phyloP scores from a whole-genome alignment of 2,113 vertebrate genomes.

The Axis porcinus region DNA sequence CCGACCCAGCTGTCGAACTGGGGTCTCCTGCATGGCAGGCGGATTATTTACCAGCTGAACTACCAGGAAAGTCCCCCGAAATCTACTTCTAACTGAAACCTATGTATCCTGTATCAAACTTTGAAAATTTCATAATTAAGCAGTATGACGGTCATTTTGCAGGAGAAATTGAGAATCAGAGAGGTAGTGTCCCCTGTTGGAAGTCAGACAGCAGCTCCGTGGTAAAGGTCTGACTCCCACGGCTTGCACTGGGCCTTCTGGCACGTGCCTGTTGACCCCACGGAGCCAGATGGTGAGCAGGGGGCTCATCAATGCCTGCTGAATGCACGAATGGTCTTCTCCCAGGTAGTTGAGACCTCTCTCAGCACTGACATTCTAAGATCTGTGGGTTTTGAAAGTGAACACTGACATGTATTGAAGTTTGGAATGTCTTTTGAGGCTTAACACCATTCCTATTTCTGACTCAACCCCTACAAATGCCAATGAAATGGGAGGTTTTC shows the following conservation, averaged over 20 bases:
- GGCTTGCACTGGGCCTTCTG: not conserved
- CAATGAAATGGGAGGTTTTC: not conserved
- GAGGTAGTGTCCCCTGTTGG: not conserved
- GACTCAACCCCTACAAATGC: not conserved
- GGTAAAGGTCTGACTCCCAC: not conserved
- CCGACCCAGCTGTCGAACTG: not conserved
- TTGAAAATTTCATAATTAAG: not conserved
- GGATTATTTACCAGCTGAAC: not conserved
- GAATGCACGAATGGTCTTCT: not conserved
- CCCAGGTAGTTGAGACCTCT: not conserved
- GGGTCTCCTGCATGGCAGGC: not conserved
- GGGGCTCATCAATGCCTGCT: not conserved
- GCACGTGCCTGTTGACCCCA: not conserved
- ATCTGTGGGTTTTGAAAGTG: not conserved
- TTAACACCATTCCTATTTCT: not conserved
- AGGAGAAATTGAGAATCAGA: not conserved
- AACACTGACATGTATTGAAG: too few species aligned
- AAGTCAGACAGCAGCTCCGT: not conserved
- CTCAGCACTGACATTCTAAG: not conserved
- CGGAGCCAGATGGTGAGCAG: not conserved
- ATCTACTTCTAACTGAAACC: not conserved
- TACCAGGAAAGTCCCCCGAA: not conserved
- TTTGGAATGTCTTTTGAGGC: not conserved
- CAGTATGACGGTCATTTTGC: not conserved
- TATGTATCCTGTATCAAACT: not conserved